These are phyloP conservation scores for Alethe diademata DNA, from an alignment of 2,113 vertebrate species.

Conservation along the genomic window DNA sequence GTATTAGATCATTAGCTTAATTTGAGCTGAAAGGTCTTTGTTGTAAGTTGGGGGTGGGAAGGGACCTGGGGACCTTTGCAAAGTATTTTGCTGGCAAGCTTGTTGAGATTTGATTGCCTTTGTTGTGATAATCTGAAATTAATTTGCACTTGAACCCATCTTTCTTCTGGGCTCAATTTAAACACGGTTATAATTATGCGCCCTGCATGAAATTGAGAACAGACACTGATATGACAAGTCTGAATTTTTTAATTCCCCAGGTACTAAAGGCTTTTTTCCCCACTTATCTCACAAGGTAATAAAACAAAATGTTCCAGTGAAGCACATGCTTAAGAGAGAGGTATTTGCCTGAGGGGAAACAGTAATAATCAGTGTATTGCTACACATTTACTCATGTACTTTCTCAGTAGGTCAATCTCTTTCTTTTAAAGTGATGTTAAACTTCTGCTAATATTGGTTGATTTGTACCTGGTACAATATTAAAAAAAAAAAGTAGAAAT, in stretches of 20 bases:
- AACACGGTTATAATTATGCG: conserved; percentile 92
- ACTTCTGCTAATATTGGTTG: conserved; percentile 84
- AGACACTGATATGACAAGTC: conserved; percentile 89
- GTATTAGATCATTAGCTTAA: conserved; percentile 86
- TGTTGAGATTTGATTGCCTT: conserved; percentile 91
- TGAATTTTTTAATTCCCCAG: conserved; percentile 93
- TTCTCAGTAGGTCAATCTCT: conserved; percentile 87
- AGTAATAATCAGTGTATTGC: conserved; percentile 88
- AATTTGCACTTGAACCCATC: conserved; percentile 99
- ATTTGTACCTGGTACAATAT: conserved; percentile 71
- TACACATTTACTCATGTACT: conserved; percentile 87
- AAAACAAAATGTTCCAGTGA: conserved; percentile 92
- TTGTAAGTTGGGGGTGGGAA: conserved; percentile 78
- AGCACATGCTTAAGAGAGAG: conserved; percentile 87
- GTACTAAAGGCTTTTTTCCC: conserved; percentile 81
- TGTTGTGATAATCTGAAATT: conserved; percentile 99
- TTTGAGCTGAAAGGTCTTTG: conserved; percentile 88
- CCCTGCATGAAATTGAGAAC: conserved; percentile 89
- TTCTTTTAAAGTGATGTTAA: conserved; percentile 86
- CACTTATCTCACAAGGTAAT: conserved; percentile 95
- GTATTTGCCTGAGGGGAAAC: conserved; percentile 96
- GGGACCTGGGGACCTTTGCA: conserved; percentile 84
- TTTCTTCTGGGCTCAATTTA: conserved; percentile 98
- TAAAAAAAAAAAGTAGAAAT: conserved; percentile 23
- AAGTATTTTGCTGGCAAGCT: conserved; percentile 89